Conservation (phyloP, 2,113 vertebrate species). For the Callaeas wilsoni region DNA sequence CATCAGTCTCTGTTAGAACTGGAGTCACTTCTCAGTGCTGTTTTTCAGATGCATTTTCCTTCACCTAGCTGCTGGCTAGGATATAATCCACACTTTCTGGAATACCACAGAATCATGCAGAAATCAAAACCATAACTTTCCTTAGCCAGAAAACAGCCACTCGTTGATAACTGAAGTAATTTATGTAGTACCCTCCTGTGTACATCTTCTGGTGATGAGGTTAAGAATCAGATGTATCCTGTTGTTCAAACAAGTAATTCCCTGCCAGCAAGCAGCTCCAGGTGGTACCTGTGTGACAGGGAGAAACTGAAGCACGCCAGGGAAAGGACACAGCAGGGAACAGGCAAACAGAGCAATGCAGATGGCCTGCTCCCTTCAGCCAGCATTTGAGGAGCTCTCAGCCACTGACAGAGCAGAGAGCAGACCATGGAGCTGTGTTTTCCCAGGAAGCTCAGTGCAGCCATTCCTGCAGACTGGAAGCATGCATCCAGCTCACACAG, state of each 20-base stretch:
- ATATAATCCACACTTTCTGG: not conserved
- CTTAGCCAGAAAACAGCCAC: not conserved
- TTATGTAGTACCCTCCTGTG: not conserved
- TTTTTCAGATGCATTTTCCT: not conserved
- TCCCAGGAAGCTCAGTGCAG: not conserved
- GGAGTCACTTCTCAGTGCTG: not conserved
- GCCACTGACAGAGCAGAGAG: not conserved
- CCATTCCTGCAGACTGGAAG: not conserved
- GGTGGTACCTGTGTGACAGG: not conserved
- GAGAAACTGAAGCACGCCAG: not conserved
- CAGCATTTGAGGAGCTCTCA: not conserved
- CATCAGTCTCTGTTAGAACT: not conserved
- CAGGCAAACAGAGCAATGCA: not conserved
- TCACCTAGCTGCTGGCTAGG: not conserved
- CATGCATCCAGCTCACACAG: not conserved
- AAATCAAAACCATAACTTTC: not conserved
- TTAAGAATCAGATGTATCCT: not conserved
- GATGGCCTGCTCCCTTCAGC: not conserved
- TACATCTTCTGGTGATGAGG: not conserved
- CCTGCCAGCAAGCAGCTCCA: not conserved
- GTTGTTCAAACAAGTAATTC: not conserved
- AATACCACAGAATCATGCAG: not conserved
- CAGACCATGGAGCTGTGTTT: not conserved
- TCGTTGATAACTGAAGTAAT: not conserved
- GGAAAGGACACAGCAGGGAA: not conserved